Evolutionary conservation across 1,140 invertebrate genomes (phyloP), one percentile per base, ranked within the genome.

Genomic region (Dolichoris vasculosae): DNA sequence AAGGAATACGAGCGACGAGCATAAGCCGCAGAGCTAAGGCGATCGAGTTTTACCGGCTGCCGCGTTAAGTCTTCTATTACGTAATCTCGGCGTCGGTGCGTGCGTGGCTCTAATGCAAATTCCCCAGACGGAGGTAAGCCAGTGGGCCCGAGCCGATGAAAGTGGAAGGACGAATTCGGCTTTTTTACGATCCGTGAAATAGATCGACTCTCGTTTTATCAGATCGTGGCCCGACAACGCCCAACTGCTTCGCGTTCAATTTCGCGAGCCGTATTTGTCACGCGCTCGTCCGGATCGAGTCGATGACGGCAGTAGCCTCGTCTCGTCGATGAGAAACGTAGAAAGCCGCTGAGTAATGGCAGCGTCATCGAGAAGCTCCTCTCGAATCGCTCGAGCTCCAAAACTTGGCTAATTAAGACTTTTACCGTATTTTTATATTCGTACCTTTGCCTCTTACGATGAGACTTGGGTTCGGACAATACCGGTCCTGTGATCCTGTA

Each of bases 51-150:
- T 59, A 26, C 13, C 55, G 55, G 26, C 23, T 59, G 48, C 76
- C 51, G 51, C 43, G 20, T 59, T 26, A 38, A 59, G 76, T 59
- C 76, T 78, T 38, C 51, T 38, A 43, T 83, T 83, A 40, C 81
- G 38, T 83, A 83, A 83, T n/a, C 23, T 38, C 77, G 0, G 32
- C 15, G 17, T 38, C n/a, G 0, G 26, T 6, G 23, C 2, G 13
- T 32, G 0, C 32, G 51, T 20, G n/a, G 30, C 32, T 80, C 79
- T 40, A 81, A 69, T 81, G 79, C 79, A 81, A 81, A 81, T 81
- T 83, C 71, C 82, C 17, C 26, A 23, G 46, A 8, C 69, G 69
- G 48, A 82, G 71, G 32, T 17, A 4, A 69, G 64, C 30, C 2
- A 15, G 43, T 30, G 15, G 2, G 7, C 13, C n/a, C 43, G 13